Base-by-base conservation (phyloP, 2,888 invertebrate genomes). In the Blera fallax region DNA sequence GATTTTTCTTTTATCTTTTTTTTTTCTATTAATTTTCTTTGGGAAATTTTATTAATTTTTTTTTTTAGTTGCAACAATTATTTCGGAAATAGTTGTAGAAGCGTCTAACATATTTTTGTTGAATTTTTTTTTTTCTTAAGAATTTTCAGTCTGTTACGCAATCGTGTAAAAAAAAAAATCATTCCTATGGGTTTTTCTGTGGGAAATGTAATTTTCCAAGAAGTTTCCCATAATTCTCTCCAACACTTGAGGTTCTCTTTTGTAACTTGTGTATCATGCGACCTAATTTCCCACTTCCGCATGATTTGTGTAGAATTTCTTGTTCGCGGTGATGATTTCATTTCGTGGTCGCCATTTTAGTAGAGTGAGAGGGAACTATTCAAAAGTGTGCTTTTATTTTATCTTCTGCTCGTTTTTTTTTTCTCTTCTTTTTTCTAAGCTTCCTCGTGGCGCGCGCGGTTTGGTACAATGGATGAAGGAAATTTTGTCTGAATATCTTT, bases 261-360 rank as follows among this genome's bases (percentile, higher is more conserved):
- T 72, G 21, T 80, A 62, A 81, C 52, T 88, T 81, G 82, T 87
- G 87, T 82, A 73, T 87, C 77, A 78, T 78, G 73, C 88, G 88
- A 88, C 88, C 88, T 88, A 88, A 88, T 88, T 88, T 88, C 81
- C 78, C 83, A 88, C 87, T 88, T 88, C 88, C 88, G 89, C 87
- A 88, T 88, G 87, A 88, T 88, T 85, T 70, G 76, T 87, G 84
- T 83, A 60, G 78, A 81, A 76, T 70, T 76, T 72, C 50, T 72
- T 56, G 62, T 45, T 67, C 77, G 45, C 50, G 70, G 50, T 73
- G 82, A 78, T 87, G 78, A 83, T 83, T 87, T 87, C 83, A 83
- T 77, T 83, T 78, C 32, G 62, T 34, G 64, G 82, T 82, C 85
- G 87, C 87, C 87, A 87, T 87, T 83, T 87, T 87, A 78, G 77